Conservation (phyloP, 2,797 vertebrate genomes). For the Hyperoplus lanceolatus region DNA sequence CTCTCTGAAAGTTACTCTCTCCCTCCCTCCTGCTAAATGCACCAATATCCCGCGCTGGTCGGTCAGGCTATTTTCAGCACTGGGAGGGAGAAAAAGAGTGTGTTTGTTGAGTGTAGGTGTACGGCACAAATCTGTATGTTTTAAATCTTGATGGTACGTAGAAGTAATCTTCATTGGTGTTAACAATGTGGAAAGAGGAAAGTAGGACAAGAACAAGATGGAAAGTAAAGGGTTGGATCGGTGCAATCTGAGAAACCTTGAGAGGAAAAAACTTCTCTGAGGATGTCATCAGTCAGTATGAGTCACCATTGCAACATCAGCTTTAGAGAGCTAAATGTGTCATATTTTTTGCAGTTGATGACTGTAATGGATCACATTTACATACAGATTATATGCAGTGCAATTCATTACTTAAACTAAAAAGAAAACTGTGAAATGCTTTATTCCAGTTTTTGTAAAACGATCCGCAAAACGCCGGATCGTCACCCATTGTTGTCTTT, state of each 20-base stretch:
- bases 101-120: background rate
- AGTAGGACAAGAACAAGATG: too few species aligned
- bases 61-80: slow-evolving; percentile 57
- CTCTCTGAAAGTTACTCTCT: slow-evolving; percentile 32
- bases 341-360: background rate
- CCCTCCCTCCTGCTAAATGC: slow-evolving; percentile 41
- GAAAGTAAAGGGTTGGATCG: background rate
- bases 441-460: background rate
- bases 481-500: background rate
- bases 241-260: background rate
- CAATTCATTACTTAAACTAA: background rate
- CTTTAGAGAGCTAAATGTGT: background rate
- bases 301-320: background rate
- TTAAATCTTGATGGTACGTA: background rate
- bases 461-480: too few species aligned
- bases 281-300: background rate
- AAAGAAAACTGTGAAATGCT: background rate
- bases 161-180: background rate
- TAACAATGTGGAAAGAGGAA: background rate
- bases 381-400: background rate
- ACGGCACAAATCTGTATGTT: background rate
- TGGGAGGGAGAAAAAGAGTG: background rate
- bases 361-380: background rate
- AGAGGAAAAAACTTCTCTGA: background rate
- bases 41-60: slow-evolving; percentile 37